Evolutionary conservation across 2,113 vertebrate species (phyloP), one percentile per base, ranked within the genome.

Genomic region (Etheostoma spectabile): DNA sequence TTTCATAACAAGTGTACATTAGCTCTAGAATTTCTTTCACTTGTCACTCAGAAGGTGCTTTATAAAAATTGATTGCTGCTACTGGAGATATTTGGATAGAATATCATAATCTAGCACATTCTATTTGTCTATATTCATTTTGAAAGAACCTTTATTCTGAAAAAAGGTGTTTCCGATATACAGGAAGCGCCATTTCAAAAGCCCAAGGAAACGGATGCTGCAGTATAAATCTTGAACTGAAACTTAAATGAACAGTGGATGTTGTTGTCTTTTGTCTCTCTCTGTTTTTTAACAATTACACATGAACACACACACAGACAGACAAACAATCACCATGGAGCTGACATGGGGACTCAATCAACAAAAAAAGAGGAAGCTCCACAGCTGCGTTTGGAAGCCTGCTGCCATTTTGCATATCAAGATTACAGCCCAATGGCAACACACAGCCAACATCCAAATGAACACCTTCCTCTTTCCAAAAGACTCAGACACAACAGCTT

Each of bases 321-420:
- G 35, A 77, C 35, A 88, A 60, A 79, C 35, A 79, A 66, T 76
- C 65, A 51, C n/a, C 72, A n/a, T n/a, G 10, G 62, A 57, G 30
- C 46, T 63, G 14, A 15, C 49, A 57, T 21, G 3, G 15, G 18
- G 45, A 57, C 42, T 63, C 65, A 51, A 70, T 59, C 71, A 76
- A 72, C 72, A 33, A 87, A 92, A 92, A 95, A 95, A 95, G 95
- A 94, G 95, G 95, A 96, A 96, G 93, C 84, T 46, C 6, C 86
- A 88, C 95, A 96, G 93, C 93, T 96, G 95, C 88, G 83, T 33
- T 6, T 30, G 35, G 6, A 60, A 49, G 71, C 63, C 74, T 84
- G 59, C 63, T 53, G 15, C 67, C 55, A 79, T 89, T 96, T 96
- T 96, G 94, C 94, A 95, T 96, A 95, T 94, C 89, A 92, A 91